Percentiles rank a stretch among this genome's conserved stretches.
phyloP scores from a whole-genome alignment of 2,888 invertebrate genomes.

The Chrysina gloriosa region DNA sequence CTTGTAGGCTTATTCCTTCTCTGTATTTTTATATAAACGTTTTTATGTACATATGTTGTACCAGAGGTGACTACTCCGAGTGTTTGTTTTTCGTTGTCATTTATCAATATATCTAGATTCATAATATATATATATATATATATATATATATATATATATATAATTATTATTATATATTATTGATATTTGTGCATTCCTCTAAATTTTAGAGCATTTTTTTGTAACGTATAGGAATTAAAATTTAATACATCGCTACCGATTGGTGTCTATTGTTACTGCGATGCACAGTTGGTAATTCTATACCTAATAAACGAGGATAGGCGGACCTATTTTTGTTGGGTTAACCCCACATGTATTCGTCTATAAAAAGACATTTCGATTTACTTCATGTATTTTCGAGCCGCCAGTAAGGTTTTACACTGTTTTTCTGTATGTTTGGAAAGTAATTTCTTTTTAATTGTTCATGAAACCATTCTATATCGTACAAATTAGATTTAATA shows the following conservation, averaged over 20 bases:
- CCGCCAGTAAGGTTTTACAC: conserved; percentile 1
- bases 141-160: too few species aligned
- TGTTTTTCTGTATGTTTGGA: background rate
- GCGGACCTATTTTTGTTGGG: background rate
- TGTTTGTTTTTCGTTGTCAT: too few species aligned
- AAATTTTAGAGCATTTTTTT: too few species aligned
- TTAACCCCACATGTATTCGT: background rate
- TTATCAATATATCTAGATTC: too few species aligned
- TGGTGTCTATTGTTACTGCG: background rate
- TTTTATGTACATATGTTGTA: too few species aligned
- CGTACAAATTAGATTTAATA: too few species aligned
- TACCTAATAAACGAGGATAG: background rate
- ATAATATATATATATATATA: too few species aligned
- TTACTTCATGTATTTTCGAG: conserved; percentile 10
- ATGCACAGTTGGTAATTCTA: background rate
- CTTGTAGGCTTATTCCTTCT: too few species aligned
- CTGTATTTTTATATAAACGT: too few species aligned
- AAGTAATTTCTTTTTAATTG: background rate
- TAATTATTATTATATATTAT: too few species aligned
- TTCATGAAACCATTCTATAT: background rate
- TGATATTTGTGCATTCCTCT: too few species aligned
- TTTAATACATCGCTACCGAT: background rate
- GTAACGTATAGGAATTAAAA: background rate
- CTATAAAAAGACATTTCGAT: conserved; percentile 25
- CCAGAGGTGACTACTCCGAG: too few species aligned